Evolutionary conservation across 2,113 vertebrate species (phyloP).

Genomic region (Plectropomus leopardus): DNA sequence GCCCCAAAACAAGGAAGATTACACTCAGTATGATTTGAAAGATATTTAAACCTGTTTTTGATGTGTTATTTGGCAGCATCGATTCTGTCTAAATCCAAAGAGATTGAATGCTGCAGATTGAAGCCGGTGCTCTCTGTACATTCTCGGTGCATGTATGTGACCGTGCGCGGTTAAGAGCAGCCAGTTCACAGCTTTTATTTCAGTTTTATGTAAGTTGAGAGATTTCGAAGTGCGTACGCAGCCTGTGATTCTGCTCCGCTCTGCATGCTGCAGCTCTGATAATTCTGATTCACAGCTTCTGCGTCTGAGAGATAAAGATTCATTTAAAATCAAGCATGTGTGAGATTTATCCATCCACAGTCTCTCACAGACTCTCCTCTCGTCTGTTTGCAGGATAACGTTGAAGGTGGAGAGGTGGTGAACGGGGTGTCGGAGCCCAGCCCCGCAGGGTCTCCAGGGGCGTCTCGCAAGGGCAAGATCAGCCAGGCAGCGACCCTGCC

Average conservation of each 20-base stretch:
- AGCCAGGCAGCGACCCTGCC: conserved; percentile 94
- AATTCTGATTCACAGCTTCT: conserved; percentile 48
- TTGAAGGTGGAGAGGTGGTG: conserved; percentile 89
- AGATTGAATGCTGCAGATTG: no score
- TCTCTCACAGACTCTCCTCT: conserved; percentile 7
- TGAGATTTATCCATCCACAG: not conserved
- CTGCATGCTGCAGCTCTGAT: conserved; percentile 68
- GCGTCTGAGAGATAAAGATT: conserved; percentile 5
- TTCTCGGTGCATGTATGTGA: not conserved
- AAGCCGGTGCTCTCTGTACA: not conserved
- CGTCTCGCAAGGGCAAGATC: conserved; percentile 89
- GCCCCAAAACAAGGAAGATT: no score
- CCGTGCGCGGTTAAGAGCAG: no score
- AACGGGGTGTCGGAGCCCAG: conserved; percentile 95
- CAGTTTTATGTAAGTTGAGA: no score
- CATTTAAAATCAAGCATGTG: not conserved
- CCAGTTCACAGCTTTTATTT: not conserved
- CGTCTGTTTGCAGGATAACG: conserved; percentile 84
- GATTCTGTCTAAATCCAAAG: no score
- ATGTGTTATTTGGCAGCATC: no score
- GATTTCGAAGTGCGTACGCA: not conserved
- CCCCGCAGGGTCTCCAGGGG: conserved; percentile 91
- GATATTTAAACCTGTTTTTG: no score
- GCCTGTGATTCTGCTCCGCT: conserved; percentile 57
- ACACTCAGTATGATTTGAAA: no score